Evolutionary conservation across 2,797 vertebrate genomes (phyloP), one percentile per base, ranked within the genome.

Genomic region (Chaunax sp.): DNA sequence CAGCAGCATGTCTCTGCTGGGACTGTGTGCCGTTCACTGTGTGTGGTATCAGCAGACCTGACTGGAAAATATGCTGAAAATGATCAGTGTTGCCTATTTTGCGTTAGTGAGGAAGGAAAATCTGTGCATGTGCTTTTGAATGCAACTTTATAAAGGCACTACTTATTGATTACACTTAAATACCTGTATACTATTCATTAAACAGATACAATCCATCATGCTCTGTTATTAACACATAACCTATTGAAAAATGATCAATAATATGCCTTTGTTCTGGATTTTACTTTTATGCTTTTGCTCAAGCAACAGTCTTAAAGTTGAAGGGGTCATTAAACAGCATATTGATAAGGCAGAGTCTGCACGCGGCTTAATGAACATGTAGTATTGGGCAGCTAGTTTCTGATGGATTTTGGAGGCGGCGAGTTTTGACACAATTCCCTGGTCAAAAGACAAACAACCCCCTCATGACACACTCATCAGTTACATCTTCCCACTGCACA

Each of bases 371-470:
- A 88, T 90, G 82, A 87, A 87, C 78, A 84, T 66, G 69, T 79
- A 64, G 69, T 53, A 58, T 52, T 62, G 64, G 77, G 84, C 66
- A 64, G 78, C 77, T 41, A 54, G 64, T 73, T 73, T 81, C 78
- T 88, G 87, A 88, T 90, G 85, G 78, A 86, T 90, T 82, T 80
- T 80, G 80, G 79, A 69, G 80, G 66, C 85, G 86, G 73, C 54
- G 72, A 78, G 62, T 68, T 78, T 81, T 87, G 89, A 91, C 87
- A 86, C 47, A 77, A 78, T 83, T 79, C 87, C 68, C 75, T 73
- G 83, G 78, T 83, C 58, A 71, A 86, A 87, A 89, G 90, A 93
- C 83, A 87, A 89, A 90, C 83, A 81, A 77, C 88, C 85, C 87
- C 87, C 77, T 80, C 52, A 64, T 85, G 88, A 87, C 82, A 57